Base-by-base conservation (phyloP, 2,113 vertebrate species). In the Ellobius talpinus region DNA sequence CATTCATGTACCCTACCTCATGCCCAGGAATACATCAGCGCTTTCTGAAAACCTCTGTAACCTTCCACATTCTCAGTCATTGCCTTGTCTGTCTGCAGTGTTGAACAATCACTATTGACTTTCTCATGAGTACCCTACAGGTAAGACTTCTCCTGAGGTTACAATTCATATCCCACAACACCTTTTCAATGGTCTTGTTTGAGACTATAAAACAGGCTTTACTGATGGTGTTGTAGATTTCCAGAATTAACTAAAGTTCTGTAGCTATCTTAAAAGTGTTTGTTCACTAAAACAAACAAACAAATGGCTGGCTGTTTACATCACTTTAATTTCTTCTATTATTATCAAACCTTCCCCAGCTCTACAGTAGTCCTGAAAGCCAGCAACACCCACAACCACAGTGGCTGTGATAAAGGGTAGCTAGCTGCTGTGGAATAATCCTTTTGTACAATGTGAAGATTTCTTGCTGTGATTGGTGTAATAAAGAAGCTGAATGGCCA, bases 21-120 rank as follows among this genome's bases (percentile, higher is more conserved):
- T 55, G 24, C 36, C 47, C 3, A 47, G 14, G 5, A 90, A 82
- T 39, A 70, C 6, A 2, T 45, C 16, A 55, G 24, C 68, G 42
- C 2, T 73, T 89, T 81, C 13, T 39, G 45, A 66, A 31, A 77
- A 24, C 2, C n/a, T 13, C 73, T 73, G 16, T 70, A 12, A 42
- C 33, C 63, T 63, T 58, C 52, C 52, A 78, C 52, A 12, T 47
- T 87, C 89, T 78, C 77, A 66, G 17, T 21, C 66, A 50, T 36
- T 5, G 0, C n/a, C 85, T 23, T 33, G 13, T 82, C 82, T 82
- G 66, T 76, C 74, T 91, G 23, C 42, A 3, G 79, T 47, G 14
- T 89, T 89, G 77, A 94, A 95, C 3, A 90, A 72, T 89, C 72
- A 94, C 39, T 33, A 73, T 24, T 55, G 23, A 55, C 31, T 90